Conservation (phyloP, 2,888 invertebrate genomes). For the Cyclophora punctaria region DNA sequence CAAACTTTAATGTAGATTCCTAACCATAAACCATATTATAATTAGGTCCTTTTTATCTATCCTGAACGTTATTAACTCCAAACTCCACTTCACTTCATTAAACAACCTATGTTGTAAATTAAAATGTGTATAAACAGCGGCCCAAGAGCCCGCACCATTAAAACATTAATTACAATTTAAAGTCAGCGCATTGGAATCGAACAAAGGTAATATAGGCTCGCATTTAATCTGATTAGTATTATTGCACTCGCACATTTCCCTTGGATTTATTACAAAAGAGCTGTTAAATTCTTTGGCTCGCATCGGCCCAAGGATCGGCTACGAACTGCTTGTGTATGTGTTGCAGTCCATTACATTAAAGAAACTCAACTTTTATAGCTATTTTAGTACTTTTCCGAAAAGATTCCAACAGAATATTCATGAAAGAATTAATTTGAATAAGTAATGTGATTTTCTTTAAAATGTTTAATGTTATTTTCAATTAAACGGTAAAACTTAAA, state of each 20-base stretch:
- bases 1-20: no score
- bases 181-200: slow-evolving; percentile 38
- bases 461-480: no score
- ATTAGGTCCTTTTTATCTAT: no score
- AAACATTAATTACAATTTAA: slow-evolving; percentile 50
- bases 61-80: no score
- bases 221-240: slow-evolving; percentile 64
- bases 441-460: no score
- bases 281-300: slow-evolving; percentile 54
- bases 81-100: no score
- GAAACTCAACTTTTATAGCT: no score
- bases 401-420: no score
- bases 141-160: slow-evolving; percentile 10
- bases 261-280: slow-evolving; percentile 65
- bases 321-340: slow-evolving; percentile 55
- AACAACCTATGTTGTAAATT: background rate
- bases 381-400: no score
- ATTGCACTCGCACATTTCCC: slow-evolving; percentile 58
- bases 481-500: no score
- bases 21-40: no score
- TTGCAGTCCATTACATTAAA: slow-evolving; percentile 1
- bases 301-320: slow-evolving; percentile 57
- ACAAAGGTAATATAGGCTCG: slow-evolving; percentile 51
- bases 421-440: no score
- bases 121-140: slow-evolving; percentile 7